Percentiles rank a stretch among this genome's conserved stretches.
These are phyloP conservation scores for Lysandra coridon DNA, from an alignment of 2,888 invertebrate species.

Conservation along the genomic window DNA sequence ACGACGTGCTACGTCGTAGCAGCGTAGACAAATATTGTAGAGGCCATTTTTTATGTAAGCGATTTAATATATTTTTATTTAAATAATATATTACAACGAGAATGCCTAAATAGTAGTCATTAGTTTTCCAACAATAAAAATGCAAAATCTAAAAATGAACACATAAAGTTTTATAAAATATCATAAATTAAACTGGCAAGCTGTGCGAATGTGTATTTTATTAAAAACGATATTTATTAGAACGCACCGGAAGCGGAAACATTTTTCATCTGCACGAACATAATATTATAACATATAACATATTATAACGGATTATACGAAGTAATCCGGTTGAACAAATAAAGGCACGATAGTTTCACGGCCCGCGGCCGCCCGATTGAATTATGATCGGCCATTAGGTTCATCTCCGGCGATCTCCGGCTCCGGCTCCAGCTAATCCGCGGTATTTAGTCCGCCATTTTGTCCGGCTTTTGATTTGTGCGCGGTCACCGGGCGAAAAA, in stretches of 20 bases:
- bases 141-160: neutral
- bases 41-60: neutral
- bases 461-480: conserved; percentile 38
- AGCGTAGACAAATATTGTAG: neutral
- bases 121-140: neutral
- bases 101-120: neutral
- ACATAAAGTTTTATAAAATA: conserved; percentile 4
- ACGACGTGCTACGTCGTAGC: neutral
- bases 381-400: conserved; percentile 70
- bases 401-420: conserved; percentile 44
- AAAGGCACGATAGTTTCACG: conserved; percentile 60
- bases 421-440: conserved; percentile 52
- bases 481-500: conserved; percentile 3
- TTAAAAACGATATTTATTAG: conserved; percentile 26
- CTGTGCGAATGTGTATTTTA: conserved; percentile 17
- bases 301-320: conserved; percentile 44
- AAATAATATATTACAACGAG: neutral
- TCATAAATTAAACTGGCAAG: conserved; percentile 10
- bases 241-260: conserved; percentile 21
- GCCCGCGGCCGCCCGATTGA: conserved; percentile 66
- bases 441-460: conserved; percentile 53
- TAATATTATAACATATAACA: conserved; percentile 37
- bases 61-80: neutral
- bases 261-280: conserved; percentile 37
- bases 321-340: conserved; percentile 44